Conservation (phyloP, 2,888 invertebrate genomes). For the Ophion obscuratus region DNA sequence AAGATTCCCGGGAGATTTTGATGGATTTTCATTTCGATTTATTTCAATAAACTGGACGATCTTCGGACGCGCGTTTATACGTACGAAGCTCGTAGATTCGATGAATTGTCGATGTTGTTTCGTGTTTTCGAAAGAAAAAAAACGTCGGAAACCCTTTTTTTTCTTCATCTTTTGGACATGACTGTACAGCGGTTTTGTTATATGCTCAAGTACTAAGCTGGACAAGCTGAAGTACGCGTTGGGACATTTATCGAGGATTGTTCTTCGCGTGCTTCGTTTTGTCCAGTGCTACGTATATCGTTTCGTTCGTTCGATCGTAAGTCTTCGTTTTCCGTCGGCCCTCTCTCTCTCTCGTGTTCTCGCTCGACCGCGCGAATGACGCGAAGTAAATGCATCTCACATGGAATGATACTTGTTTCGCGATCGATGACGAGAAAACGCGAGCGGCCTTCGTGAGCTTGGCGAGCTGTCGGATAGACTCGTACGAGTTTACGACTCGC, state of each 20-base stretch:
- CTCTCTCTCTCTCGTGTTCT: conserved; percentile 1
- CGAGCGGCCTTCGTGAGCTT: not conserved
- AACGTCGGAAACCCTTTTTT: not conserved
- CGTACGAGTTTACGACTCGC: conserved; percentile 31
- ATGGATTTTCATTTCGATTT: not conserved
- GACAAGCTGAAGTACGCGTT: not conserved
- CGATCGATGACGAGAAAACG: not conserved
- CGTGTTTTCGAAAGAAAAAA: not conserved
- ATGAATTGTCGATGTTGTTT: not conserved
- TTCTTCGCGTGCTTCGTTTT: not conserved
- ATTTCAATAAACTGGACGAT: not conserved
- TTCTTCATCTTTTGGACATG: not conserved
- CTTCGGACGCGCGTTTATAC: not conserved
- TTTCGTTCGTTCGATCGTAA: conserved; percentile 31
- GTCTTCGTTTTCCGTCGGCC: conserved; percentile 32
- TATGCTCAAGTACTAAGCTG: not conserved
- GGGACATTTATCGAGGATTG: not conserved
- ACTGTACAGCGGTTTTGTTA: not conserved
- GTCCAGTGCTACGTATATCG: not conserved
- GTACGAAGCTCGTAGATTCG: not conserved
- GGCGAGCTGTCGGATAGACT: not conserved
- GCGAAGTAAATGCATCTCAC: conserved; percentile 78
- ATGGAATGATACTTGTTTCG: conserved; percentile 76
- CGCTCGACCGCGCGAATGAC: conserved; percentile 60
- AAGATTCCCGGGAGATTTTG: not conserved